Conservation (phyloP, 1,140 invertebrate genomes). For the Penaeus japonicus region DNA sequence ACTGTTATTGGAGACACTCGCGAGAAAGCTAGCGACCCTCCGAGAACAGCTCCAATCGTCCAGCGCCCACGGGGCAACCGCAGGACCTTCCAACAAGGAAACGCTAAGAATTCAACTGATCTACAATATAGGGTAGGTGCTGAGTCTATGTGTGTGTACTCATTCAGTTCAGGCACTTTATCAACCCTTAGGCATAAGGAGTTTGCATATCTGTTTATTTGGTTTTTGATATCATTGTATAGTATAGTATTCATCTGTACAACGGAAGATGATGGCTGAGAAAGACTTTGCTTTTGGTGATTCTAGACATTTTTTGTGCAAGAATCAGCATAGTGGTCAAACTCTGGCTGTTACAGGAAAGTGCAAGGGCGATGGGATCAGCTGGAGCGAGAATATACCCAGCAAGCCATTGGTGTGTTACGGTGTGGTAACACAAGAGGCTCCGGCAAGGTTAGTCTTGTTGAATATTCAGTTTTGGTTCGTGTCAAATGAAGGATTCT, state of each 20-base stretch:
- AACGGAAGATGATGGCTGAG: background rate
- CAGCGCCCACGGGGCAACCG: background rate
- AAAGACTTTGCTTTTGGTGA: background rate
- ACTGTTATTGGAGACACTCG: slow-evolving; percentile 42
- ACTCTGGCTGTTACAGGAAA: slow-evolving; percentile 68
- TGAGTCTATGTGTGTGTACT: background rate
- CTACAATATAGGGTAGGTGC: slow-evolving; percentile 42
- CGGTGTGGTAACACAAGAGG: slow-evolving; percentile 72
- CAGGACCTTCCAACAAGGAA: slow-evolving; percentile 40
- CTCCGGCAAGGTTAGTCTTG: slow-evolving; percentile 72
- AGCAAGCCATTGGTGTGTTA: slow-evolving; percentile 74
- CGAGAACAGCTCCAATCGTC: slow-evolving; percentile 32
- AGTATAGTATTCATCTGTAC: background rate
- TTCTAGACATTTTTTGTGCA: too few species aligned
- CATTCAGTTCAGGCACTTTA: background rate
- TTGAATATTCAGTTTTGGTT: slow-evolving; percentile 2
- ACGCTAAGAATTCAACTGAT: slow-evolving; percentile 37
- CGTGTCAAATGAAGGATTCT: background rate
- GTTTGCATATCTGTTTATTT: too few species aligned
- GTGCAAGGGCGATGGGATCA: slow-evolving; percentile 78
- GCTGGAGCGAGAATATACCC: slow-evolving; percentile 75
- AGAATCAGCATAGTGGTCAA: too few species aligned
- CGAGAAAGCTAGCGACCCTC: slow-evolving; percentile 29
- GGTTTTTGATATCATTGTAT: too few species aligned
- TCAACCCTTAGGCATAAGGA: background rate